Conservation (phyloP, 2,888 invertebrate species). For the Leptarthrus brevirostris region DNA sequence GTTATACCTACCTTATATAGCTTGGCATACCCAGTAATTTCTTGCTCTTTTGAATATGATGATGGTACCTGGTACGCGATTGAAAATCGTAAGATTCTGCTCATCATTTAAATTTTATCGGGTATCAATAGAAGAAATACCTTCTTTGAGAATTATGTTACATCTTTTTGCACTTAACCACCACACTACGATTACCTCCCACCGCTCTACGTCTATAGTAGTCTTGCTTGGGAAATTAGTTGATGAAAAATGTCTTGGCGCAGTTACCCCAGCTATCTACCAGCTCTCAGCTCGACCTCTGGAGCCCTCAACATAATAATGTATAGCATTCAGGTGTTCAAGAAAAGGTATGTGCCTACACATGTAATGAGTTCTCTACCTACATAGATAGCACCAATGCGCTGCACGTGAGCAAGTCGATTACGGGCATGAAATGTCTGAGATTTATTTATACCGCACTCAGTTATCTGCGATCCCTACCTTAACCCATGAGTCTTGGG, state of each 20-base stretch:
- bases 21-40: neutral
- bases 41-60: neutral
- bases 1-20: neutral
- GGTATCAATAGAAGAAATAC: neutral
- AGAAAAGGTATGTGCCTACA: constrained; percentile 44
- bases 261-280: constrained; percentile 37
- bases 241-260: constrained; percentile 43
- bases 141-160: constrained; percentile 14
- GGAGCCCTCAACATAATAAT: constrained; percentile 48
- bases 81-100: constrained; percentile 17
- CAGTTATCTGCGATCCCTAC: constrained; percentile 36
- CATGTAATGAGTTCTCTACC: constrained; percentile 46
- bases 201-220: neutral
- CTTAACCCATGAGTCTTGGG: constrained; percentile 27
- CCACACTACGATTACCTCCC: constrained; percentile 25
- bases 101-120: constrained; percentile 33
- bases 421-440: constrained; percentile 51
- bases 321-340: constrained; percentile 49
- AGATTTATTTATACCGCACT: constrained; percentile 51
- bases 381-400: constrained; percentile 36
- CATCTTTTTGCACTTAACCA: constrained; percentile 48
- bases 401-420: constrained; percentile 51
- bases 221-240: constrained; percentile 21
- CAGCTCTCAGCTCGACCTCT: constrained; percentile 44
- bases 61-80: neutral